Conservation (phyloP, 92 coral and sea anemone genomes). For the Epizoanthus scotinus region DNA sequence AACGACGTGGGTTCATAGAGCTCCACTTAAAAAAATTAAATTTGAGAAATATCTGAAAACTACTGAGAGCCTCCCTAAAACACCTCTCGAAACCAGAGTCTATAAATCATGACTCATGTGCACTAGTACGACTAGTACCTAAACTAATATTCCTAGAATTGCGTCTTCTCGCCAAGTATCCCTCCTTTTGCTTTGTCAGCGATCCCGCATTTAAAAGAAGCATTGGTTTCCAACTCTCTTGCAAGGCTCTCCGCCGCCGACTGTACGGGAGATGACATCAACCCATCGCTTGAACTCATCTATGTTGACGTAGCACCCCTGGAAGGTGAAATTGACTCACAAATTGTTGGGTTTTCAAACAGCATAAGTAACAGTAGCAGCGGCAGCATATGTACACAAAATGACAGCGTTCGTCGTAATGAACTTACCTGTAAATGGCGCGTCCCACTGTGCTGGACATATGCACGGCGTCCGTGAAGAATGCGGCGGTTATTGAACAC, state of each 20-base stretch:
- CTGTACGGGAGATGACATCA: slow-evolving; percentile 63
- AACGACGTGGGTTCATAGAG: too few species aligned
- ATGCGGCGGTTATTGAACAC: slow-evolving; percentile 78
- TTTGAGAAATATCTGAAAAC: too few species aligned
- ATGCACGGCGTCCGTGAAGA: slow-evolving; percentile 73
- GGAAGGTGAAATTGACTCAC: neutral
- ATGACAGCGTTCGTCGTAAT: neutral
- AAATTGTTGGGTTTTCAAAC: too few species aligned
- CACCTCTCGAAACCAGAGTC: too few species aligned
- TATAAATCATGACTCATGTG: too few species aligned
- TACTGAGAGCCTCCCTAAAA: too few species aligned
- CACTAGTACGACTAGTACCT: too few species aligned
- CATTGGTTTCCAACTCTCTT: slow-evolving; percentile 82
- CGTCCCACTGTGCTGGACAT: slow-evolving; percentile 62
- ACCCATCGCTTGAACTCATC: slow-evolving; percentile 80
- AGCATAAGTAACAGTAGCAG: neutral
- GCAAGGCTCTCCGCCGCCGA: slow-evolving; percentile 67
- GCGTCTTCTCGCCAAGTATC: too few species aligned
- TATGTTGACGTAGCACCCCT: slow-evolving; percentile 82
- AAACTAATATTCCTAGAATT: too few species aligned
- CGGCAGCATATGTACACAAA: too few species aligned
- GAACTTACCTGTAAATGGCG: slow-evolving; percentile 61
- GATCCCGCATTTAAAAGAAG: slow-evolving; percentile 42
- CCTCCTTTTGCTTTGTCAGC: too few species aligned
- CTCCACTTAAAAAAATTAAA: too few species aligned